Base-by-base conservation (phyloP, 1,140 invertebrate genomes). In the Aphelenchoides fujianensis region DNA sequence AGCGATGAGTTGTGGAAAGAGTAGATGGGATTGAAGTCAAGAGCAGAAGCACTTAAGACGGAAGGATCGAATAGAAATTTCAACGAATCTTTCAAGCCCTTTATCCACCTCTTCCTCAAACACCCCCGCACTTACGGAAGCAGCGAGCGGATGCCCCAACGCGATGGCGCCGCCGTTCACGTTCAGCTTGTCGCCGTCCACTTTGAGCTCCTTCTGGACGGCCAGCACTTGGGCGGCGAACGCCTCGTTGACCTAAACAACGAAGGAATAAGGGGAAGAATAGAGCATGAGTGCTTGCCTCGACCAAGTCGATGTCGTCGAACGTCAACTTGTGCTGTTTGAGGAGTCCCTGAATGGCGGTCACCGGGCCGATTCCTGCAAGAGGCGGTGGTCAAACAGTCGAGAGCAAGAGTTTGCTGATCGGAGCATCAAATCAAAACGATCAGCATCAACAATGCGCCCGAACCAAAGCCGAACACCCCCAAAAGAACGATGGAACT, bases 91-190 rank as follows among this genome's bases (percentile, higher is more conserved):
- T n/a, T n/a, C n/a, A n/a, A n/a, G n/a, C n/a, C n/a, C n/a, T n/a
- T n/a, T n/a, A n/a, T n/a, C n/a, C n/a, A n/a, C n/a, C n/a, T n/a
- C n/a, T n/a, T n/a, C n/a, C n/a, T n/a, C n/a, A n/a, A n/a, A n/a
- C n/a, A n/a, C n/a, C n/a, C n/a, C n/a, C n/a, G n/a, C n/a, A n/a
- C n/a, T n/a, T n/a, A n/a, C n/a, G n/a, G 93, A 95, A 31, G 95
- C 93, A 37, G 88, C 96, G 7, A 98, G 86, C 30, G 95, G 96
- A 89, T 98, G 96, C 61, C 96, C 95, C n/a, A 98, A 79, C 48
- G 96, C 94, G 85, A 97, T 97, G 69, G 95, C 96, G 41, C 96
- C 95, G 36, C 96, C 95, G 87, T 95, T 91, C 12, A 95, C 90
- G 86, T 98, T 98, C 63, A 95, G 86, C 83, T 94, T 96, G 55